These are phyloP conservation scores for Caenorhabditis sp. DNA, from an alignment of 2,888 invertebrate species.

Conservation along the genomic window DNA sequence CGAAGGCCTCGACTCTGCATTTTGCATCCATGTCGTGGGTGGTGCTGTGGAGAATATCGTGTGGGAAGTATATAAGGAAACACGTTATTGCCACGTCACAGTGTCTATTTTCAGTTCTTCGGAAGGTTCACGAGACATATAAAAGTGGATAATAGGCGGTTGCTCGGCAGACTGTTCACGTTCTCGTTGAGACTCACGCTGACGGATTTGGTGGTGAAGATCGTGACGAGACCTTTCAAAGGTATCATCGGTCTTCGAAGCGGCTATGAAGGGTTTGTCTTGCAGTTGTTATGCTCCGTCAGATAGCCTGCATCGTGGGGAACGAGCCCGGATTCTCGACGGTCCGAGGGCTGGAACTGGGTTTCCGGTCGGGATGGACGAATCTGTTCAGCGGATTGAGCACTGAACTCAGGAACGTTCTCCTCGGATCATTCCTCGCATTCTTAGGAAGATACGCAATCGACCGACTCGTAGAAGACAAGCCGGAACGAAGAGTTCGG, in stretches of 20 bases:
- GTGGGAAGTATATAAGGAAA: no score
- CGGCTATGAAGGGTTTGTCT: neutral
- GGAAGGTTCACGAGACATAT: no score
- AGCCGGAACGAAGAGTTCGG: neutral
- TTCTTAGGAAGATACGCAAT: constrained; percentile 82
- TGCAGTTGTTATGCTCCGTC: constrained; percentile 88
- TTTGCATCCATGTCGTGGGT: constrained; percentile 8
- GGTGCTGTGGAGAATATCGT: constrained; percentile 8
- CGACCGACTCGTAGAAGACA: constrained; percentile 43
- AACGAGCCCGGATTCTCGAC: constrained; percentile 86
- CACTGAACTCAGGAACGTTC: constrained; percentile 89
- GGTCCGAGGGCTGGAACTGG: constrained; percentile 86
- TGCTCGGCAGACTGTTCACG: neutral
- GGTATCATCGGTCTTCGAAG: neutral
- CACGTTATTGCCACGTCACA: neutral
- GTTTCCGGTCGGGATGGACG: constrained; percentile 87
- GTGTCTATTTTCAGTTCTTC: neutral
- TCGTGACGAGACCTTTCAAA: constrained; percentile 22
- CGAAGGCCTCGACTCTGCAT: constrained; percentile 17
- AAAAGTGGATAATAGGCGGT: no score
- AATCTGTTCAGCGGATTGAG: constrained; percentile 87
- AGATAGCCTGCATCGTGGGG: constrained; percentile 96
- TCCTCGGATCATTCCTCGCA: constrained; percentile 86
- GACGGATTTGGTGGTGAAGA: constrained; percentile 12
- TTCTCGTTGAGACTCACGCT: constrained; percentile 9